Percentiles rank a stretch among this genome's conserved stretches.
phyloP scores from a whole-genome alignment of 2,888 invertebrate genomes.

The Andrena minutula region DNA sequence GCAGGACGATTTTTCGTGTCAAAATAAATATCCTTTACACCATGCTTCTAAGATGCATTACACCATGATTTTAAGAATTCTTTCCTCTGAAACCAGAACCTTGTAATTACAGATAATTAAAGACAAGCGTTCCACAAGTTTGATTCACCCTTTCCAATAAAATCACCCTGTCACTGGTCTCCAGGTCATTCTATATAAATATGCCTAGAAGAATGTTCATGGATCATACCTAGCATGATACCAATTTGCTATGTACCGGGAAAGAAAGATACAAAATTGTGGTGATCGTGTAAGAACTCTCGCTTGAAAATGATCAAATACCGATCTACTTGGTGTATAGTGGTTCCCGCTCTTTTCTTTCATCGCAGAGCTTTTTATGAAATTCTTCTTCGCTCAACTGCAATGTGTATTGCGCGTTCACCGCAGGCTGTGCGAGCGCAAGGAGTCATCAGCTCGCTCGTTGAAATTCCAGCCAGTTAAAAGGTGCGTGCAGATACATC shows the following conservation, averaged over 20 bases:
- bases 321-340: slow-evolving; percentile 11
- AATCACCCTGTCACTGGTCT: neutral
- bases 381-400: neutral
- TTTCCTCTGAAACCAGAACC: neutral
- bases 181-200: neutral
- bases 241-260: neutral
- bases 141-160: neutral
- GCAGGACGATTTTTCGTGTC: too few species aligned
- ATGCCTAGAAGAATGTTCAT: slow-evolving; percentile 1
- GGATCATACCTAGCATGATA: neutral
- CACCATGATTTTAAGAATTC: neutral
- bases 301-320: neutral
- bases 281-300: slow-evolving; percentile 11
- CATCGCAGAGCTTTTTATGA: neutral
- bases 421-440: slow-evolving; percentile 30
- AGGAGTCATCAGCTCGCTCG: slow-evolving; percentile 47
- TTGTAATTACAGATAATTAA: neutral
- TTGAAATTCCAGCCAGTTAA: slow-evolving; percentile 70
- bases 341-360: neutral
- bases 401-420: slow-evolving; percentile 17
- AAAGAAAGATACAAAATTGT: slow-evolving; percentile 25
- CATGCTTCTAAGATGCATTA: too few species aligned
- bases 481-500: slow-evolving; percentile 48
- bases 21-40: too few species aligned
- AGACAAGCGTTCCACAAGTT: neutral